Evolutionary conservation across 37 sponge, comb jelly and placozoan species (phyloP), one percentile per base, ranked within the genome.

Genomic region (Chondrilla cf. caribensis): DNA sequence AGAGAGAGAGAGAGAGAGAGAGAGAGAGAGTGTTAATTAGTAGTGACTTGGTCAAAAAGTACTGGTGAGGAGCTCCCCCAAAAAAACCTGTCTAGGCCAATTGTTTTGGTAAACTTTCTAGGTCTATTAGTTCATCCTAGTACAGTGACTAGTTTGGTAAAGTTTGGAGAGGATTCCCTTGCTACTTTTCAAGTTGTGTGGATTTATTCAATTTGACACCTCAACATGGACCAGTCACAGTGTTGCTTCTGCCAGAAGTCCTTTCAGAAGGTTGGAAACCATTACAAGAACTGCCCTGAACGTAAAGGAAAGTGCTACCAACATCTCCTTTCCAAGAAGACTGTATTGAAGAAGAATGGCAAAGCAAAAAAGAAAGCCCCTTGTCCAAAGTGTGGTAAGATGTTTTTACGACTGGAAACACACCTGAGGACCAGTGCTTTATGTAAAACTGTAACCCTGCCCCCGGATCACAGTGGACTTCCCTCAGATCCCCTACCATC

Each of bases 181-280:
- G 64, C 64, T 62, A 62, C 64, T 62, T 62, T 62, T 62, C 64
- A 62, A 62, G 64, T 62, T 62, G 18, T 62, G 64, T 29, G 64
- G 64, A 62, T 62, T 62, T 62, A 15, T 19, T 7, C 5, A 29
- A 19, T 62, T 62, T 62, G 18, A 28, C 64, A 62, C 64, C 64
- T 19, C 64, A 62, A 62, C 18, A 29, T 29, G 25, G 64, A 47
- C 51, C 29, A 19, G 64, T 29, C 64, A 62, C 7, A 9, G 6
- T 62, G 64, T 28, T n/a, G 6, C 25, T 62, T 62, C 64, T 62
- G 64, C 29, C 6, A 62, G 6, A 62, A 62, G 15, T 9, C 6
- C 8, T 62, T 62, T n/a, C 6, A 28, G 25, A 62, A 28, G 64
- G 18, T 62, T 62, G 64, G 64, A 15, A 62, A 62, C 64, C 29